Evolutionary conservation across 2,888 invertebrate species (phyloP), one percentile per base, ranked within the genome.

Genomic region (Tenodera sinensis): DNA sequence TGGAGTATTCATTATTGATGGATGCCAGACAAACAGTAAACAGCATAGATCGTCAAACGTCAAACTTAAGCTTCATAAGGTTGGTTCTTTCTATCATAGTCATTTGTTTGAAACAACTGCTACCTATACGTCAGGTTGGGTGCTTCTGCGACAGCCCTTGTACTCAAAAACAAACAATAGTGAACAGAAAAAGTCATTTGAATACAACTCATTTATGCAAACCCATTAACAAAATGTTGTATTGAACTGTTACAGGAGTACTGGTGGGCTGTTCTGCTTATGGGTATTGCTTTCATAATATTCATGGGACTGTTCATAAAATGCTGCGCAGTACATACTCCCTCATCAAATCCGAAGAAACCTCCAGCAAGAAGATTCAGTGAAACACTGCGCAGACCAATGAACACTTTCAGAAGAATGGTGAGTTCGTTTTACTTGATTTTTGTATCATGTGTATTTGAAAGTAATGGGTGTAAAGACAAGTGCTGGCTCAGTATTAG

Each of bases 311-410:
- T 98, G 89, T 99, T 99, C 93, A 99, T 99, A 92, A 99, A 99
- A 93, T 99, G 99, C 93, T 99, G 99, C 93, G 99, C 99, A 54
- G 99, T 99, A 88, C 99, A 99, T 94, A 99, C 99, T 89, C 99
- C 99, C 42, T 98, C 98, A 89, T 98, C 98, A 91, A 99, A 99
- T 95, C 99, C 99, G 9, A 99, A 99, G 93, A 97, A 98, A 92
- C 97, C 98, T 89, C 98, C 99, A 0, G 99, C 99, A 15, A 96
- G 98, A 91, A 96, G 98, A 91, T 95, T 99, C 91, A 97, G 98
- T 91, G 98, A 99, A 93, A 98, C 98, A 8, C 94, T 98, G 42
- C 95, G 98, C 83, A 95, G 97, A 91, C 98, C 98, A 54, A 98
- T 98, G 96, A 97, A 97, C 93, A 98, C 98, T 84, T 94, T 98